These are phyloP conservation scores for human (Homo sapiens) DNA, from an alignment of 2,113 vertebrate species.

Conservation along the genomic window GRCh38 chr21:40228001-40228500, in stretches of 20 bases:
- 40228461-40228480: too few species aligned
- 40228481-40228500: neutral
- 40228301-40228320: neutral
- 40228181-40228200: neutral
- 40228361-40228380: neutral
- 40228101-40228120: neutral
- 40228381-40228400: neutral
- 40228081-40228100: neutral
- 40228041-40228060: neutral
- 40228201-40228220: neutral
- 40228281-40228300: neutral
- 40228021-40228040: neutral
- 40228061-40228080: neutral
- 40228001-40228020: neutral
- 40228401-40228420: too few species aligned
- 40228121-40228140: neutral
- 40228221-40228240: too few species aligned
- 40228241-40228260: neutral
- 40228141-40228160: neutral
- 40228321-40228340: neutral
- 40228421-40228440: too few species aligned
- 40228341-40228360: neutral
- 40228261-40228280: neutral
- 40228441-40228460: neutral
- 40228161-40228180: fast-evolving